These are phyloP conservation scores for human DNA, from an alignment of 2,113 vertebrate species.

Conservation along the genomic window GRCh38 chr4:7656001-7656500, in stretches of 20 bases:
- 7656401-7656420: accelerated
- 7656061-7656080: background rate
- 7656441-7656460: accelerated
- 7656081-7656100: background rate
- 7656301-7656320: accelerated
- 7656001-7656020: background rate
- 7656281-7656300: accelerated
- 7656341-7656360: accelerated
- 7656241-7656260: accelerated
- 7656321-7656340: background rate
- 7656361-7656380: accelerated
- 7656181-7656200: background rate
- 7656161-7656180: background rate
- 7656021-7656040: background rate
- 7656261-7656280: accelerated
- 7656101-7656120: background rate
- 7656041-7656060: background rate
- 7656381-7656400: accelerated
- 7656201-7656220: background rate
- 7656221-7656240: accelerated
- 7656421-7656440: accelerated
- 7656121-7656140: background rate
- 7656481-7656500: accelerated
- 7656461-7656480: accelerated
- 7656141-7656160: background rate